A percentile compares a stretch with the other conserved stretches of the same genome.
Conservation (phyloP, 2,888 invertebrate genomes). For the Macrosoma leucophasiata region DNA sequence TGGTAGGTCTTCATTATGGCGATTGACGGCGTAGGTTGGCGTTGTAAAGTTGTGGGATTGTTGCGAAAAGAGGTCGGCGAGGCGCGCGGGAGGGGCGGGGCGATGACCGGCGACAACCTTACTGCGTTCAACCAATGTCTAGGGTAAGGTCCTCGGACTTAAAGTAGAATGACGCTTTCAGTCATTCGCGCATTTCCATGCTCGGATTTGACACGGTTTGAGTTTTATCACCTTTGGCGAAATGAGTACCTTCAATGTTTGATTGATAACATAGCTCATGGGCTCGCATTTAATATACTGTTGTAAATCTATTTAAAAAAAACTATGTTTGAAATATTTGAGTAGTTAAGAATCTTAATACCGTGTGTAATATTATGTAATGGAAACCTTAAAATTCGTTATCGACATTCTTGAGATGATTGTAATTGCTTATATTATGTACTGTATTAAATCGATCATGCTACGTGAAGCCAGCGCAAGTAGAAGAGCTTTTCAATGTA, state of each 20-base stretch:
- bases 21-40: conserved; percentile 36
- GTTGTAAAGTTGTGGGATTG: conserved; percentile 46
- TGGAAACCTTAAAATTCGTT: not conserved
- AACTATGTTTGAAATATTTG: too few species aligned
- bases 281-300: not conserved
- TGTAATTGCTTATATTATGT: not conserved
- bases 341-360: too few species aligned
- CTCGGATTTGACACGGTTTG: conserved; percentile 42
- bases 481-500: conserved; percentile 26
- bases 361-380: too few species aligned
- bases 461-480: conserved; percentile 16
- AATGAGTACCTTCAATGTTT: not conserved
- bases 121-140: conserved; percentile 62
- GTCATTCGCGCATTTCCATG: conserved; percentile 39
- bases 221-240: too few species aligned
- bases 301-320: not conserved
- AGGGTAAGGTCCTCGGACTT: conserved; percentile 63
- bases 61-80: conserved; percentile 56
- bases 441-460: not conserved
- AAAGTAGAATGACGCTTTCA: conserved; percentile 47
- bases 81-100: conserved; percentile 51
- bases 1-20: conserved; percentile 32
- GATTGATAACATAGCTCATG: too few species aligned
- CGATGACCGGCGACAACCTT: conserved; percentile 67
- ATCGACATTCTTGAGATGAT: not conserved